Percentiles rank a stretch among this genome's conserved stretches.
Conservation (phyloP, 2,113 vertebrate genomes). For the Hymenochirus boettgeri region DNA sequence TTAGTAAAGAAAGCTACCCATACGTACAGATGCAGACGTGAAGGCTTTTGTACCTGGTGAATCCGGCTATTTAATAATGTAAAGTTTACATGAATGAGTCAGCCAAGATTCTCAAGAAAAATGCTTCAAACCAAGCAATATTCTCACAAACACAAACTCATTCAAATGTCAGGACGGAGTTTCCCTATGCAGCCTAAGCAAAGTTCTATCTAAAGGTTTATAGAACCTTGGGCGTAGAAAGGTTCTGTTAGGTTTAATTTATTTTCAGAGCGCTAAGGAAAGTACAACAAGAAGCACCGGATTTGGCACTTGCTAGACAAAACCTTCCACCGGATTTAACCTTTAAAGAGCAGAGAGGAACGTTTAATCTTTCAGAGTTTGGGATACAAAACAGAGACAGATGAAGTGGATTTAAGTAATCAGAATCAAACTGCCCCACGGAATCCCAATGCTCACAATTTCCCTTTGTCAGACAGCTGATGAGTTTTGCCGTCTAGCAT, state of each 20-base stretch:
- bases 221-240: not conserved
- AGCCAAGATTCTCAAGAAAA: too few species aligned
- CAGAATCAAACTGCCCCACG: constrained; percentile 57
- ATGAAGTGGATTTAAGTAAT: constrained; percentile 54
- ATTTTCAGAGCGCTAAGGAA: not conserved
- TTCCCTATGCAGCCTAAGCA: not conserved
- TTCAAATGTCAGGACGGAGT: too few species aligned
- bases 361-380: constrained; percentile 40
- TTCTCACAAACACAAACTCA: too few species aligned
- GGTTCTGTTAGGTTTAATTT: not conserved
- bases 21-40: too few species aligned
- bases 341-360: constrained; percentile 45
- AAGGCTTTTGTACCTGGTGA: too few species aligned
- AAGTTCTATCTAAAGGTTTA: not conserved
- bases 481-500: constrained; percentile 47
- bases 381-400: constrained; percentile 54
- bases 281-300: too few species aligned
- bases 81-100: too few species aligned
- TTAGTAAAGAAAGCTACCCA: too few species aligned
- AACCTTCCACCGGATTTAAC: constrained; percentile 31
- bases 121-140: too few species aligned
- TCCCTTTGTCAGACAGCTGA: constrained; percentile 53
- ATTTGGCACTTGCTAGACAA: not conserved
- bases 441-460: constrained; percentile 49
- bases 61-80: too few species aligned